Percentiles rank a stretch among this genome's conserved stretches.
Evolutionary conservation across 2,888 invertebrate species (phyloP).

Genomic region (Rhorus exstirpatorius): DNA sequence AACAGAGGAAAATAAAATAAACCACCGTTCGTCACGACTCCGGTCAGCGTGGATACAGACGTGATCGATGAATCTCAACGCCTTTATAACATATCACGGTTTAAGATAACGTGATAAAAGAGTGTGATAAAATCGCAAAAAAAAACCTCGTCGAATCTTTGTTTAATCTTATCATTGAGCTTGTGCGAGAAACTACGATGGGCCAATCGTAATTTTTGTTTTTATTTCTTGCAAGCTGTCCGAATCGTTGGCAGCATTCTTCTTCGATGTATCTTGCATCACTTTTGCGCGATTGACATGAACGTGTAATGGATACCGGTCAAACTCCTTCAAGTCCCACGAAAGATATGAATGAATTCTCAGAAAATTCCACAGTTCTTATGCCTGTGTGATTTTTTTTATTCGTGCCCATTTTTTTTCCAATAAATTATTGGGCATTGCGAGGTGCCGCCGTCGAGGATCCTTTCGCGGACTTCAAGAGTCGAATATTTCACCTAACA

Average conservation of each 20-base stretch:
- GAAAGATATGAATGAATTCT: neutral
- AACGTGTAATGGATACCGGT: neutral
- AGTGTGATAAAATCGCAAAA: neutral
- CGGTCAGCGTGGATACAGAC: constrained; percentile 57
- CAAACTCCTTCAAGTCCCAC: neutral
- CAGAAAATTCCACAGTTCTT: neutral
- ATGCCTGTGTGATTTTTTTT: neutral
- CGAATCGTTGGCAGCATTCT: neutral
- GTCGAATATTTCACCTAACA: no score
- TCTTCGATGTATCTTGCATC: neutral
- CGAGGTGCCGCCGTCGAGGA: neutral
- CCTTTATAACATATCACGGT: constrained; percentile 71
- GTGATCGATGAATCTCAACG: constrained; percentile 40
- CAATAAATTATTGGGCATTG: neutral
- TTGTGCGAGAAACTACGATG: constrained; percentile 37
- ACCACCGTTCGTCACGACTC: neutral
- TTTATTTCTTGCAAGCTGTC: neutral
- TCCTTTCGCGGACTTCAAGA: neutral
- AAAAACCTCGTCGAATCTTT: constrained; percentile 54
- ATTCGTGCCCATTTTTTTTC: neutral
- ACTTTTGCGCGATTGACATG: neutral
- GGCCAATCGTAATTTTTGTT: constrained; percentile 3
- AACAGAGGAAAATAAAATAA: neutral
- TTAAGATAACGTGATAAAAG: constrained; percentile 58
- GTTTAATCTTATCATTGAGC: constrained; percentile 74